Conservation (phyloP, 2,113 vertebrate species). For the Taxidea taxus region DNA sequence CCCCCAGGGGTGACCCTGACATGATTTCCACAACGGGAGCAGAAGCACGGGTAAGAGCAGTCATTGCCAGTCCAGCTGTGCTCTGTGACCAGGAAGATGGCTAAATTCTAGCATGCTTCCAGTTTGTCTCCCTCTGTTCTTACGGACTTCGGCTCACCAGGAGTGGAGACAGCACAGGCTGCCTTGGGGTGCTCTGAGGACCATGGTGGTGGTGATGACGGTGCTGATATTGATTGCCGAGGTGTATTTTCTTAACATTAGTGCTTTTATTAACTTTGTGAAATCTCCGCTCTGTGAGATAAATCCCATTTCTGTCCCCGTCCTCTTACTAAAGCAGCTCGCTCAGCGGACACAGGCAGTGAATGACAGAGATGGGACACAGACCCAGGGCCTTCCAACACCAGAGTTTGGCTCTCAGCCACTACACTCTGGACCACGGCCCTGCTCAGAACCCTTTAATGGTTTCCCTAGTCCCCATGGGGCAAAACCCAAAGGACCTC, state of each 20-base stretch:
- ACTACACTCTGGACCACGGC: not conserved
- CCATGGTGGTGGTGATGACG: not conserved
- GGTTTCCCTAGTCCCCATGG: not conserved
- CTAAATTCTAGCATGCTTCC: not conserved
- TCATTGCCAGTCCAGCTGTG: not conserved
- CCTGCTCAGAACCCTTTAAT: not conserved
- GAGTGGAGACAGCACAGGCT: too few relatives aligned
- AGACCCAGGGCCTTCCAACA: not conserved
- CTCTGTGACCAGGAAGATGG: not conserved
- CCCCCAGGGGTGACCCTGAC: not conserved
- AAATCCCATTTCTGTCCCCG: not conserved
- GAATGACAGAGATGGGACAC: not conserved
- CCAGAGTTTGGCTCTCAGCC: not conserved
- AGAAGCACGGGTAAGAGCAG: fast-evolving
- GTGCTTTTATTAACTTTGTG: not conserved
- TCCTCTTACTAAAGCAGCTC: not conserved
- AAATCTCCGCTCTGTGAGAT: not conserved
- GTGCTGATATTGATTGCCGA: fast-evolving
- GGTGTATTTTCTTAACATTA: not conserved
- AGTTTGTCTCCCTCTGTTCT: not conserved
- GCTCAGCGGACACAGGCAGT: not conserved
- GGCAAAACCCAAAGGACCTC: not conserved
- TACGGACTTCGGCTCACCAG: not conserved
- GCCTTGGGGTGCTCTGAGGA: not conserved
- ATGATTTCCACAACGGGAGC: not conserved